Base-by-base conservation (phyloP, 2,888 invertebrate genomes). In the Spatulosminthurus flaviceps region DNA sequence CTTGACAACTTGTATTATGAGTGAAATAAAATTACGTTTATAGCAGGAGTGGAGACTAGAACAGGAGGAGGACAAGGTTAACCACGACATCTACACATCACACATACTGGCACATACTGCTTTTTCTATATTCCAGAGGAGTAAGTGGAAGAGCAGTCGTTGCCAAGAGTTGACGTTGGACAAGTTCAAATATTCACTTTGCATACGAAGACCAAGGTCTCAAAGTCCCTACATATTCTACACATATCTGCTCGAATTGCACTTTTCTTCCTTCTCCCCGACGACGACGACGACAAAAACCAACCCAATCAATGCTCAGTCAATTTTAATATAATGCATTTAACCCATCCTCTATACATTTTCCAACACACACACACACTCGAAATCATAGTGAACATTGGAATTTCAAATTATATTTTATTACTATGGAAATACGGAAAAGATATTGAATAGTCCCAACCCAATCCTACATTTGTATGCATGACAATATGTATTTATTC, bases 381-480 rank as follows among this genome's bases (percentile, higher is more conserved):
- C 5, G 9, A 34, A 34, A 34, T 34, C 34, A 34, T 34, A 7
- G 34, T 34, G 5, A n/a, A n/a, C 34, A 34, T 34, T 34, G 34
- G 34, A 34, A 34, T 34, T 34, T 34, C 34, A 34, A 34, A 34
- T 34, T 34, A 34, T 9, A 34, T 34, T 34, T 34, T 34, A 34
- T 34, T 7, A 9, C n/a, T 51, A 51, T 51, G 51, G 51, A 51
- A 51, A 51, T 51, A 51, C 19, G 51, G 51, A 51, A 34, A 51
- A 51, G 51, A 51, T 51, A n/a, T n/a, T 5, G 51, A 51, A 51
- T 51, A n/a, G 16, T 51, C 51, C 51, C 51, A 51, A 51, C 51
- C 51, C 51, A 13, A 51, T 16, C 19, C 19, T n/a, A 19, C 51
- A 51, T 51, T 51, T 51, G 1, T 51, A 19, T 51, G 51, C n/a